phyloP scores from a whole-genome alignment of 2,888 invertebrate genomes.

The Cantharis rustica region DNA sequence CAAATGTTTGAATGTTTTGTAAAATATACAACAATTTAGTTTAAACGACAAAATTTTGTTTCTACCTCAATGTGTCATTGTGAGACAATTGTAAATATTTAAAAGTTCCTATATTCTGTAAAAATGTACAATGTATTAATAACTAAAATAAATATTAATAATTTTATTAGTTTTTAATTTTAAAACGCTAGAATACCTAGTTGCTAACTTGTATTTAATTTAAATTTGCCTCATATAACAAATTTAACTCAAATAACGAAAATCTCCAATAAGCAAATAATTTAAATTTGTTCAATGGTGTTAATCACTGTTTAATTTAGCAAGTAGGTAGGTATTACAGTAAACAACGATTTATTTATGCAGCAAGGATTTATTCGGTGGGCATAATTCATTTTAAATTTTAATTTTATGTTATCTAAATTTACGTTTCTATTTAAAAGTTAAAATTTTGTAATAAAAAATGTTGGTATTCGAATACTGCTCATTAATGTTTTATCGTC shows the following conservation, averaged over 20 bases:
- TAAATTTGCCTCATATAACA: neutral
- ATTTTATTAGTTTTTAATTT: neutral
- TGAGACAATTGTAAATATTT: constrained; percentile 45
- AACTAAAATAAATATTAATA: constrained; percentile 29
- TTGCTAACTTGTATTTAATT: neutral
- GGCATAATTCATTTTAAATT: neutral
- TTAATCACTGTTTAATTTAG: neutral
- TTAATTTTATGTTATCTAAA: neutral
- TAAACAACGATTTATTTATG: neutral
- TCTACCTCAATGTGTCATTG: constrained; percentile 46
- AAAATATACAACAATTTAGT: constrained; percentile 13
- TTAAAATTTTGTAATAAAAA: too few relatives aligned
- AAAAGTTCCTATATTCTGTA: constrained; percentile 47
- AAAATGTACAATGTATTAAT: constrained; percentile 29
- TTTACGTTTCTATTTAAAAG: neutral
- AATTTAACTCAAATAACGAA: neutral
- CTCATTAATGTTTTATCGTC: too few relatives aligned
- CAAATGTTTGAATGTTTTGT: neutral
- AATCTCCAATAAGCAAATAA: neutral
- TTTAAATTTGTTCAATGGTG: neutral
- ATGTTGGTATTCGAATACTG: too few relatives aligned
- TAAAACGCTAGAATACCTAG: neutral
- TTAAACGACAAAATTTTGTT: constrained; percentile 43
- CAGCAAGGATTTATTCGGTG: neutral
- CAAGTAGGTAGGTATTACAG: neutral